Percentiles rank a stretch among this genome's conserved stretches.
Evolutionary conservation across 1,140 invertebrate genomes (phyloP).

Genomic region (Drosophila paulistorum): DNA sequence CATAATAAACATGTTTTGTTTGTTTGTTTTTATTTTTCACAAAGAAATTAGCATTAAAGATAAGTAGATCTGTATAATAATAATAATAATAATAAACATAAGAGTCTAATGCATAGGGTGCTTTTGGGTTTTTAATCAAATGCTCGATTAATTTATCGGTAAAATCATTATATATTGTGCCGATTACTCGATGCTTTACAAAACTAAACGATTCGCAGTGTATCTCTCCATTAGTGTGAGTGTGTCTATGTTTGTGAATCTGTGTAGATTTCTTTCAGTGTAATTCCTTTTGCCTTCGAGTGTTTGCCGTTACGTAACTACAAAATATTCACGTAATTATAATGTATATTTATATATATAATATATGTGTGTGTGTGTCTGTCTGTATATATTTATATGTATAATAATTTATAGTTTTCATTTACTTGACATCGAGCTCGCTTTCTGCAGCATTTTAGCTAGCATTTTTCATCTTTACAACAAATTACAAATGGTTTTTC

Average conservation of each 20-base stretch:
- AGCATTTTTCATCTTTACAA: conserved; percentile 68
- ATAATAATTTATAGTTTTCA: conserved; percentile 72
- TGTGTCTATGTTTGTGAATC: conserved; percentile 22
- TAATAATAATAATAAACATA: conserved; percentile 72
- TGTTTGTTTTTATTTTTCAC: conserved; percentile 62
- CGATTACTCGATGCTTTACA: conserved; percentile 70
- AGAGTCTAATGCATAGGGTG: conserved; percentile 68
- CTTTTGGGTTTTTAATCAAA: conserved; percentile 50
- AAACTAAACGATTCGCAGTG: conserved; percentile 56
- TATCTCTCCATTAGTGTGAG: conserved; percentile 33
- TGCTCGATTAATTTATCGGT: conserved; percentile 70
- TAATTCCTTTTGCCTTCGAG: conserved; percentile 7
- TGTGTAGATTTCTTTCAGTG: conserved; percentile 27
- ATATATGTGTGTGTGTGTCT: conserved; percentile 35
- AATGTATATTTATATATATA: conserved; percentile 59
- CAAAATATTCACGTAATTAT: conserved; percentile 75
- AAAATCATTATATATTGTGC: conserved; percentile 62
- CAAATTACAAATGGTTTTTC: conserved; percentile 76
- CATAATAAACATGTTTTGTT: conserved; percentile 74
- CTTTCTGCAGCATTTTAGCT: conserved; percentile 42
- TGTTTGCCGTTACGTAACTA: conserved; percentile 48
- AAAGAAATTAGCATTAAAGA: conserved; percentile 78
- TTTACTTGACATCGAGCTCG: conserved; percentile 59
- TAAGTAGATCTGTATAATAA: conserved; percentile 69
- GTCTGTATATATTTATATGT: conserved; percentile 48